Evolutionary conservation across 2,113 vertebrate species (phyloP).

Genomic region (Stegastes partitus): DNA sequence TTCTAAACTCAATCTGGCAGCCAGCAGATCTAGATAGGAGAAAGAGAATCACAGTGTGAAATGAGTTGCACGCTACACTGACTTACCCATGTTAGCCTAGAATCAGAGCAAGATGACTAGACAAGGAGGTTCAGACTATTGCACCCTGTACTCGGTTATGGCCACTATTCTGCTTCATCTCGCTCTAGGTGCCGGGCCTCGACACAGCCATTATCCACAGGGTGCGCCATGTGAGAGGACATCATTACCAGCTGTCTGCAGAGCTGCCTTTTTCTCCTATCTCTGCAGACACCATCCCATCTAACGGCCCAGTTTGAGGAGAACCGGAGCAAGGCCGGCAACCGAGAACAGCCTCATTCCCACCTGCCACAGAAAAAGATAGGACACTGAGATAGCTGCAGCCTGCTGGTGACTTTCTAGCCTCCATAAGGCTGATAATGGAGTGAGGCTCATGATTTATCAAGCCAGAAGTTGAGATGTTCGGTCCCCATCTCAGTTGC

Average conservation of each 20-base stretch:
- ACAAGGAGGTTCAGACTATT: slow-evolving; percentile 58
- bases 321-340: slow-evolving; percentile 41
- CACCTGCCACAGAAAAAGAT: slow-evolving; percentile 83
- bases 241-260: slow-evolving; percentile 79
- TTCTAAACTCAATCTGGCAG: slow-evolving; percentile 73
- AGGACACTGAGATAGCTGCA: slow-evolving; percentile 66
- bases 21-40: slow-evolving; percentile 72
- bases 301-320: slow-evolving; percentile 51
- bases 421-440: slow-evolving; percentile 68
- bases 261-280: slow-evolving; percentile 56
- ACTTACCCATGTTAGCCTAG: slow-evolving; percentile 48
- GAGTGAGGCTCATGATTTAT: slow-evolving; percentile 60
- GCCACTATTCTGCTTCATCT: slow-evolving; percentile 62
- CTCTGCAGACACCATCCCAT: slow-evolving; percentile 65
- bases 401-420: slow-evolving; percentile 49
- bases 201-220: slow-evolving; percentile 72
- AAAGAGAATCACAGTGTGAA: slow-evolving; percentile 77
- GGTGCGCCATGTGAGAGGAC: slow-evolving; percentile 71
- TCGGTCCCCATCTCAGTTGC: slow-evolving; percentile 25
- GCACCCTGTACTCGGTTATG: slow-evolving; percentile 48
- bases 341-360: slow-evolving; percentile 83
- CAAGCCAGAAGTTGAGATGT: slow-evolving; percentile 58
- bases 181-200: slow-evolving; percentile 27
- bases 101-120: slow-evolving; percentile 69
- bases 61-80: slow-evolving; percentile 74